These are phyloP conservation scores for Magallana nippona DNA, from an alignment of 2,888 invertebrate species.

Conservation along the genomic window DNA sequence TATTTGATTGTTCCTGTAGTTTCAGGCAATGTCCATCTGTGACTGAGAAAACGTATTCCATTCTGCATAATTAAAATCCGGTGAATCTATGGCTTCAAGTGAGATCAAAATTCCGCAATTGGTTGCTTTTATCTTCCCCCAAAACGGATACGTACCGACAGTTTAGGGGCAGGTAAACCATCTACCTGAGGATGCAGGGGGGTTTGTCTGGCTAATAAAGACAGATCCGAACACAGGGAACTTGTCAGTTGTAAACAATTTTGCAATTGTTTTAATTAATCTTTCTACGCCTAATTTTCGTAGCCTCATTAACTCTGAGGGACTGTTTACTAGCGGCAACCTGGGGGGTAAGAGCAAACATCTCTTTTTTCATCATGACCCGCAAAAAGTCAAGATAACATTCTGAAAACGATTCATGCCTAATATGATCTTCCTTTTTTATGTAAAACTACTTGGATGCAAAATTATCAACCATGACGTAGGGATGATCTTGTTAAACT, in stretches of 20 bases:
- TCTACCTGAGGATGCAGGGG: background rate
- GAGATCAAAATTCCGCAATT: background rate
- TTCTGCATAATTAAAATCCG: background rate
- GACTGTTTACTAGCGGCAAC: background rate
- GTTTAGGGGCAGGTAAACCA: slow-evolving; percentile 2
- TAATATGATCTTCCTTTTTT: no score
- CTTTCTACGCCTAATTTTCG: background rate
- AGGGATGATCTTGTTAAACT: no score
- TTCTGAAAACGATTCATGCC: no score
- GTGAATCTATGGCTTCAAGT: background rate
- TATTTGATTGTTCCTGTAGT: background rate
- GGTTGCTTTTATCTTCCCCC: background rate
- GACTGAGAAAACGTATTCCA: slow-evolving; percentile 7
- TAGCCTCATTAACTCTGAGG: slow-evolving; percentile 19
- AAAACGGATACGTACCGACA: background rate
- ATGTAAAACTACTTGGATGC: no score
- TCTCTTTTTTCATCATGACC: no score
- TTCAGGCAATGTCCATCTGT: slow-evolving; percentile 33
- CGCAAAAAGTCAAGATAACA: no score
- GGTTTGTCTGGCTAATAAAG: background rate
- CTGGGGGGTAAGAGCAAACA: background rate
- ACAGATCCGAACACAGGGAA: background rate
- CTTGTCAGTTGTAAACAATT: slow-evolving; percentile 22
- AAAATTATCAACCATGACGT: no score
- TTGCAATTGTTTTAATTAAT: slow-evolving; percentile 32